These are phyloP conservation scores for Willowsia nigromaculata DNA, from an alignment of 2,888 invertebrate genomes.

Conservation along the genomic window DNA sequence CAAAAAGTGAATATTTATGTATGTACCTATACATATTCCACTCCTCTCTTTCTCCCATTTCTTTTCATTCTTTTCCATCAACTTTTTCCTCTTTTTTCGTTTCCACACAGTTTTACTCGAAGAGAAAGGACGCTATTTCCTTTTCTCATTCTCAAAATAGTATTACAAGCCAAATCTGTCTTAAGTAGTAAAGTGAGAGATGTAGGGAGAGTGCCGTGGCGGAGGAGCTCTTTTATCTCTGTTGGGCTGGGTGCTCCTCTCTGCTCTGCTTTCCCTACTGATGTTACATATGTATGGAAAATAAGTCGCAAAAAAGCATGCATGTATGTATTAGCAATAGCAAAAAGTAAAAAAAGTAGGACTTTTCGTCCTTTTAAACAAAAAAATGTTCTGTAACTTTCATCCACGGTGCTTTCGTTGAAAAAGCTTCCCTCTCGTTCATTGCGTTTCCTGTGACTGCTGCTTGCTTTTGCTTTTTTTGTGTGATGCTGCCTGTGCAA, in stretches of 20 bases:
- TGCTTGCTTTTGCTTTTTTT: background rate
- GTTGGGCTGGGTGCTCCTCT: background rate
- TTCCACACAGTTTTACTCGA: background rate
- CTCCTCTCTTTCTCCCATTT: background rate
- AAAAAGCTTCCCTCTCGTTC: constrained; percentile 26
- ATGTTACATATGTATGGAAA: background rate
- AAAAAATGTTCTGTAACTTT: constrained; percentile 61
- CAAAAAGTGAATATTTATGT: background rate
- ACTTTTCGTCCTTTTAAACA: constrained; percentile 58
- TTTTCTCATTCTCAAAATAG: constrained; percentile 50
- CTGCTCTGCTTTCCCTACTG: background rate
- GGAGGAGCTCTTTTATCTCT: background rate
- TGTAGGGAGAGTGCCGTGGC: background rate
- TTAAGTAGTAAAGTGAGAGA: constrained; percentile 39
- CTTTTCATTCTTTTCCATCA: background rate
- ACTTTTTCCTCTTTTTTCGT: constrained; percentile 24
- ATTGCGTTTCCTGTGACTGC: constrained; percentile 29
- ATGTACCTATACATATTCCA: background rate
- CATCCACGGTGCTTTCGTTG: constrained; percentile 18
- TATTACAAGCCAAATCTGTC: constrained; percentile 53
- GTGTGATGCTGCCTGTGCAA: constrained; percentile 29
- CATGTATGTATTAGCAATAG: constrained; percentile 7
- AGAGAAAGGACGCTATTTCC: constrained; percentile 60
- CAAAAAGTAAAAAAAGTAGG: constrained; percentile 46
- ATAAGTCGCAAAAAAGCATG: background rate